These are phyloP conservation scores for Mactra quadrangularis DNA, from an alignment of 1,140 invertebrate genomes.

Conservation along the genomic window DNA sequence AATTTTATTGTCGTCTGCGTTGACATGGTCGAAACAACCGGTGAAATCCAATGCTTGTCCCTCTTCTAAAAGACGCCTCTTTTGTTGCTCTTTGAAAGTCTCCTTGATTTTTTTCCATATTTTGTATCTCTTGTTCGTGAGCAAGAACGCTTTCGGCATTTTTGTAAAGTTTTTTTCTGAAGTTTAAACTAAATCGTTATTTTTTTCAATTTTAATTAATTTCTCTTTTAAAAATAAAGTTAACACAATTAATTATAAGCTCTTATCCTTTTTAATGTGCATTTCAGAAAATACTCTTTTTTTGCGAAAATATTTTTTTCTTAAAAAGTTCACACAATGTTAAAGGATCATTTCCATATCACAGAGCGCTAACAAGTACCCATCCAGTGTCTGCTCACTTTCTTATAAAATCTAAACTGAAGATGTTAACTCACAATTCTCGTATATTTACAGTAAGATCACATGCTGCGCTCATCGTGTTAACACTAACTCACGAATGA, in stretches of 20 bases:
- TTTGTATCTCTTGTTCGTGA: slow-evolving; percentile 63
- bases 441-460: slow-evolving; percentile 41
- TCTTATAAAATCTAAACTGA: slow-evolving; percentile 9
- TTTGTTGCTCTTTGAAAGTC: slow-evolving; percentile 52
- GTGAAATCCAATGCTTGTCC: background rate
- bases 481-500: slow-evolving; percentile 47
- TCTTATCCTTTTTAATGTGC: background rate
- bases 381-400: slow-evolving; percentile 2
- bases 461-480: slow-evolving; percentile 53
- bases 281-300: no score
- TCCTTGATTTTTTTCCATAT: slow-evolving; percentile 62
- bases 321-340: background rate
- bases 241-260: no score
- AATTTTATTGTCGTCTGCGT: slow-evolving; percentile 18
- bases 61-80: slow-evolving; percentile 23
- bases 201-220: background rate
- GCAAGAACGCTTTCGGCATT: slow-evolving; percentile 60
- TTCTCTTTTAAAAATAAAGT: background rate
- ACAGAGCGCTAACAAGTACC: slow-evolving; percentile 17
- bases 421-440: slow-evolving; percentile 34
- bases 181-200: background rate
- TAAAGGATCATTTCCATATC: background rate
- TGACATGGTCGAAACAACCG: slow-evolving; percentile 23
- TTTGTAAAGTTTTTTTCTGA: background rate
- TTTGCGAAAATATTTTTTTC: background rate